These are phyloP conservation scores for Anodontia alba DNA, from an alignment of 2,888 invertebrate species.

Conservation along the genomic window DNA sequence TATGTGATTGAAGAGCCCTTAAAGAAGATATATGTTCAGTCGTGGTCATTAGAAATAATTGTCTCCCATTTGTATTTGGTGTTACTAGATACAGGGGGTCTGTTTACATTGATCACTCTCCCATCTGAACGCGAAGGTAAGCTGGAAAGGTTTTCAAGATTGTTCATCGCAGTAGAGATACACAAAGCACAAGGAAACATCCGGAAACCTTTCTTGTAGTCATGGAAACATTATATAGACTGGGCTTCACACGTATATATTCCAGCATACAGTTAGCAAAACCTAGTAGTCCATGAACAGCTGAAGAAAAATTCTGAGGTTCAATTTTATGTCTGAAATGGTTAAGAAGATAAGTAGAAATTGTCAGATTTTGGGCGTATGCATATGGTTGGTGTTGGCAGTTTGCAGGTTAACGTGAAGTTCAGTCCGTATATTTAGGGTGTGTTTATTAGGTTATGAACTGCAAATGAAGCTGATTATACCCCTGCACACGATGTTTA, in stretches of 20 bases:
- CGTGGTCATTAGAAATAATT: conserved; percentile 14
- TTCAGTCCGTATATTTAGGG: background rate
- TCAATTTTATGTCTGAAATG: too few species aligned
- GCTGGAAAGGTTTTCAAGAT: conserved; percentile 16
- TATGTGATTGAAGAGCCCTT: conserved; percentile 3
- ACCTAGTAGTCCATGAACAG: too few species aligned
- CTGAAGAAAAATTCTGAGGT: too few species aligned
- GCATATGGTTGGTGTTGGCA: too few species aligned
- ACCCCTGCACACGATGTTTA: too few species aligned
- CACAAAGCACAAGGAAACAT: background rate
- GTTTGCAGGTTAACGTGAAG: background rate
- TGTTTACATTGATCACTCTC: conserved; percentile 9
- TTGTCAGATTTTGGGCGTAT: too few species aligned
- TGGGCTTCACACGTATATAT: conserved; percentile 30
- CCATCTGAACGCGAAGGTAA: conserved; percentile 18
- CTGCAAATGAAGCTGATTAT: too few species aligned
- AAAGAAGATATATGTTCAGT: conserved; percentile 1
- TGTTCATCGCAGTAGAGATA: background rate
- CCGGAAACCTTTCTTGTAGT: conserved; percentile 46
- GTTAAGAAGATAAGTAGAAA: too few species aligned
- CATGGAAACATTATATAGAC: background rate
- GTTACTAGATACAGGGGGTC: conserved; percentile 14
- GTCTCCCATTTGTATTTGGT: conserved; percentile 19
- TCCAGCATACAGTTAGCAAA: too few species aligned
- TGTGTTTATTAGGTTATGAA: too few species aligned